These are phyloP conservation scores for Drosophila seguyi DNA, from an alignment of 1,140 invertebrate genomes.

Conservation along the genomic window DNA sequence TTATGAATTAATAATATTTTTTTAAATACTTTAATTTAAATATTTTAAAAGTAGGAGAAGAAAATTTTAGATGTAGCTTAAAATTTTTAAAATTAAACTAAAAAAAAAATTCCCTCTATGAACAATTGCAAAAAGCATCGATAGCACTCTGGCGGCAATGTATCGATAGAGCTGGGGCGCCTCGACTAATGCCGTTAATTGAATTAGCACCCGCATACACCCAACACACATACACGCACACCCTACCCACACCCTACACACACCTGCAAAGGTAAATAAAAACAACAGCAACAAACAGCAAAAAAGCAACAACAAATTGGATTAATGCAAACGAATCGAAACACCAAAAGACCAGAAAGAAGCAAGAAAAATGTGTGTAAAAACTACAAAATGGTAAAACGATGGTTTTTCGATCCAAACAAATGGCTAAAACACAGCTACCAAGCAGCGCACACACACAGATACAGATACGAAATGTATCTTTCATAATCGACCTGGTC, in stretches of 20 bases:
- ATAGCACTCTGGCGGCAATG: conserved; percentile 15
- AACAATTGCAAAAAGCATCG: conserved; percentile 1
- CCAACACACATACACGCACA: background rate
- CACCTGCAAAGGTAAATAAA: conserved; percentile 6
- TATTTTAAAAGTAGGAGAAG: background rate
- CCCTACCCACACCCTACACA: too few species aligned
- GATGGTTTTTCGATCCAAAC: conserved; percentile 47
- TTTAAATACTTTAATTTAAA: background rate
- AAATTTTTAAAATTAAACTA: too few species aligned
- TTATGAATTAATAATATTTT: background rate
- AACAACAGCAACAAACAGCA: conserved; percentile 19
- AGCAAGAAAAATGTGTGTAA: conserved; percentile 35
- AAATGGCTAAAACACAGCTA: conserved; percentile 36
- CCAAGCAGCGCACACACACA: conserved; percentile 14
- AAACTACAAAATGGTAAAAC: conserved; percentile 46
- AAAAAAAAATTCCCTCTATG: background rate
- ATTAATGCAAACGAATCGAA: conserved; percentile 65
- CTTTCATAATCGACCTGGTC: conserved; percentile 47
- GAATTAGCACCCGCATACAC: conserved; percentile 57
- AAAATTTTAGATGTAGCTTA: too few species aligned
- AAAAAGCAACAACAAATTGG: conserved; percentile 61
- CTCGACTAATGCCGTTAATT: conserved; percentile 57
- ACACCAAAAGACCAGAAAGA: conserved; percentile 26
- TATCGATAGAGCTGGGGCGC: conserved; percentile 13
- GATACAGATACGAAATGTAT: conserved; percentile 28